Conservation (phyloP, 2,113 vertebrate genomes). For the Brachyhypopomus occidentalis region DNA sequence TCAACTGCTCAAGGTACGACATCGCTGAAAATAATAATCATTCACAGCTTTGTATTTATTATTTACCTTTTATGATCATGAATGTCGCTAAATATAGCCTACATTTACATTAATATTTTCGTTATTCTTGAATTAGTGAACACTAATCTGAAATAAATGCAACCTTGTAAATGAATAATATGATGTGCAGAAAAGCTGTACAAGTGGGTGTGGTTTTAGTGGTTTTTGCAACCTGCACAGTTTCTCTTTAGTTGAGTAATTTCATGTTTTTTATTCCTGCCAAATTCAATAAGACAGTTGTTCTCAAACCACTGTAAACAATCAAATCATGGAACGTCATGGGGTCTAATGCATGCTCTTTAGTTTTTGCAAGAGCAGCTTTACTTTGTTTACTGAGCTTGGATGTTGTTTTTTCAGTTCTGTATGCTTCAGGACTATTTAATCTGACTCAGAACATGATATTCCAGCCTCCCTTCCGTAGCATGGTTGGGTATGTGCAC, state of each 20-base stretch:
- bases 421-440: not conserved
- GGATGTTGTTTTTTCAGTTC: too few relatives aligned
- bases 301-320: too few relatives aligned
- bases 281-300: too few relatives aligned
- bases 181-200: not conserved
- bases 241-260: too few relatives aligned
- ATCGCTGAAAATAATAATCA: not conserved
- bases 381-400: not conserved
- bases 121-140: too few relatives aligned
- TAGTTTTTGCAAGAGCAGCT: not conserved
- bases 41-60: not conserved
- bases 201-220: not conserved
- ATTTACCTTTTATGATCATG: too few relatives aligned
- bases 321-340: not conserved
- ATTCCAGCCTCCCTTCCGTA: not conserved
- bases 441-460: not conserved
- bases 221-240: not conserved
- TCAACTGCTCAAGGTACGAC: constrained; percentile 64
- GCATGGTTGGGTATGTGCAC: constrained; percentile 31
- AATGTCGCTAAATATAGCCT: too few relatives aligned
- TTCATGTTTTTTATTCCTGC: too few relatives aligned
- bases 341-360: not conserved
- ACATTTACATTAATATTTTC: too few relatives aligned
- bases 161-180: not conserved
- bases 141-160: too few relatives aligned